Base-by-base conservation (phyloP, 1,140 invertebrate species). In the Penaeus japonicus region DNA sequence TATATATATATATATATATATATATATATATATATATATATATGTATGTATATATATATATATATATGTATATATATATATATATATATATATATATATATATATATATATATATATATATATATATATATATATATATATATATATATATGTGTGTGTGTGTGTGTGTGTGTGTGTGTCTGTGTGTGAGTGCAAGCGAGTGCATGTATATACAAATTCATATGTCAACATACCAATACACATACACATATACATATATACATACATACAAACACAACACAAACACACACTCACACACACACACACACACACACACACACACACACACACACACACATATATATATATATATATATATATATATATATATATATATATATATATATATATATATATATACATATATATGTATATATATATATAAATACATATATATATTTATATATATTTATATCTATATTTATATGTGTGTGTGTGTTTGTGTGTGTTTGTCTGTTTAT, bases 31-130 rank as follows among this genome's bases (percentile, higher is more conserved):
- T 7, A 39, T 7, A 39, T 7, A 39, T 7, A 39, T 7, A 39
- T 7, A 39, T 81, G 22, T 81, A 10, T 81, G 53, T 81, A n/a
- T 81, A 47, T 81, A 81, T 81, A 54, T 81, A 47, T 47, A 81
- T 81, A 47, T 55, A 12, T 12, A 4, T 65, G 59, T 65, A 65
- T 65, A 27, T 4, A 65, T 2, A 12, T 12, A 39, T 2, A 65
- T 65, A 65, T 80, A 18, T 80, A 53, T 47, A 81, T 39, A 39
- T 55, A 27, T 12, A n/a, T 81, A 39, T 47, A 27, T 81, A 47
- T 20, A 20, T 4, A 2, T 27, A 4, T 7, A 7, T 47, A 55
- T 53, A 10, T 5, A 24, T 10, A 47, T 7, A 27, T 4, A 22
- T n/a, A 81, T 10, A 22, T 4, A 27, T 54, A 81, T n/a, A 18